Conservation (phyloP, 2,888 invertebrate species). For the Dendrolimus houi region DNA sequence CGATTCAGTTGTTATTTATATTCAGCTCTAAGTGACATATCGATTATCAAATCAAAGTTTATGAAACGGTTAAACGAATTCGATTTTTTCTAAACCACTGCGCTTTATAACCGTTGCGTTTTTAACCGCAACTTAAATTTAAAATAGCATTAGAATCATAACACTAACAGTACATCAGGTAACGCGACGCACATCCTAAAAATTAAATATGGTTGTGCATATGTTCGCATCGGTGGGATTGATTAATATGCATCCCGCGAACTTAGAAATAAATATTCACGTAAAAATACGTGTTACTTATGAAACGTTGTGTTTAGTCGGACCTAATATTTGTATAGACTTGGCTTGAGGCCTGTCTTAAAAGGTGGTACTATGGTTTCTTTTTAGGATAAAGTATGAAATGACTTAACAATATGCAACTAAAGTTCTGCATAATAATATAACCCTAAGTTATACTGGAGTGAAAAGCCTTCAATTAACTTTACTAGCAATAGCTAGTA, state of each 20-base stretch:
- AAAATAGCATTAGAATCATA: slow-evolving; percentile 26
- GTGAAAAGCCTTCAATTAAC: too few relatives aligned
- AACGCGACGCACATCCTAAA: slow-evolving; percentile 64
- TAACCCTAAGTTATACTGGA: too few relatives aligned
- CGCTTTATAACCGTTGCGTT: not conserved
- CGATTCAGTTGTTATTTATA: not conserved
- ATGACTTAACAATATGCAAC: too few relatives aligned
- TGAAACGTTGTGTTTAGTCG: slow-evolving; percentile 4
- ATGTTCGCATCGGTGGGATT: slow-evolving; percentile 63
- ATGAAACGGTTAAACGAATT: not conserved
- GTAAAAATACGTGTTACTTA: slow-evolving; percentile 47
- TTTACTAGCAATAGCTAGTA: too few relatives aligned
- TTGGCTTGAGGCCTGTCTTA: too few relatives aligned
- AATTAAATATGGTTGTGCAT: slow-evolving; percentile 46
- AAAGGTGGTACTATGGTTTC: too few relatives aligned
- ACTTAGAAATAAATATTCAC: slow-evolving; percentile 61
- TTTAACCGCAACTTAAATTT: not conserved
- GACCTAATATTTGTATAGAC: not conserved
- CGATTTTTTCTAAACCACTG: not conserved
- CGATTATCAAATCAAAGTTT: not conserved
- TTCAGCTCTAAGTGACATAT: not conserved
- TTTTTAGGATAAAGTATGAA: too few relatives aligned
- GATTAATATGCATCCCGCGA: slow-evolving; percentile 53
- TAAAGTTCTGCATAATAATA: too few relatives aligned
- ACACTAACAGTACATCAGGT: slow-evolving; percentile 51